phyloP scores from a whole-genome alignment of 2,113 vertebrate species.

The Salminus brasiliensis region DNA sequence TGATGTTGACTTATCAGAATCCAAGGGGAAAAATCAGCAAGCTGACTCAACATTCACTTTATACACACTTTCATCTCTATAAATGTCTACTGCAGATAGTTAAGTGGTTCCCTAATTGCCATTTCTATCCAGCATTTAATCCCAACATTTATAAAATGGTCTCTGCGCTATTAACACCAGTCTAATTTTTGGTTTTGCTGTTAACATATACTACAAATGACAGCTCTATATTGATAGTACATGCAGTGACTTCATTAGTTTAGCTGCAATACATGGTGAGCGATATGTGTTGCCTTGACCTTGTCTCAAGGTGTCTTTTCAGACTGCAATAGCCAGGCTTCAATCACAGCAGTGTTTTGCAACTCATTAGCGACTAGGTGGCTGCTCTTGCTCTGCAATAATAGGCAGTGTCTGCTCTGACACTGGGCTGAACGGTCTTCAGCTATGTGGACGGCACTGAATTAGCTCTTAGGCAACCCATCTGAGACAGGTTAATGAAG shows the following conservation, averaged over 20 bases:
- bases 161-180: conserved; percentile 11
- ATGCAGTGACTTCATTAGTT: conserved; percentile 24
- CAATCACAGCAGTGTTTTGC: conserved; percentile 14
- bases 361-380: conserved; percentile 28
- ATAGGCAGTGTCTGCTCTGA: not conserved
- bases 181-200: conserved; percentile 8
- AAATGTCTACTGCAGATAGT: not conserved
- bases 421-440: not conserved
- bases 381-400: conserved; percentile 9
- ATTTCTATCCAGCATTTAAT: conserved; percentile 11
- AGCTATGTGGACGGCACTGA: not conserved
- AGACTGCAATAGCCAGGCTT: conserved; percentile 4
- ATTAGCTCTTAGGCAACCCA: not conserved
- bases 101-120: conserved; percentile 32
- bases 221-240: conserved; percentile 24
- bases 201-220: conserved; percentile 11
- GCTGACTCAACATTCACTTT: not conserved
- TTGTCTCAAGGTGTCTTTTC: conserved; percentile 30
- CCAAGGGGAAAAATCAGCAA: not conserved
- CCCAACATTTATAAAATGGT: conserved; percentile 1
- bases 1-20: not conserved
- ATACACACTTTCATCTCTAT: conserved; percentile 15
- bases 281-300: conserved; percentile 28
- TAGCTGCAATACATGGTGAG: conserved; percentile 1
- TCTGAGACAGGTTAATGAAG: not conserved